These are phyloP conservation scores for Gymnodraco acuticeps DNA, from an alignment of 2,797 vertebrate genomes.

Conservation along the genomic window DNA sequence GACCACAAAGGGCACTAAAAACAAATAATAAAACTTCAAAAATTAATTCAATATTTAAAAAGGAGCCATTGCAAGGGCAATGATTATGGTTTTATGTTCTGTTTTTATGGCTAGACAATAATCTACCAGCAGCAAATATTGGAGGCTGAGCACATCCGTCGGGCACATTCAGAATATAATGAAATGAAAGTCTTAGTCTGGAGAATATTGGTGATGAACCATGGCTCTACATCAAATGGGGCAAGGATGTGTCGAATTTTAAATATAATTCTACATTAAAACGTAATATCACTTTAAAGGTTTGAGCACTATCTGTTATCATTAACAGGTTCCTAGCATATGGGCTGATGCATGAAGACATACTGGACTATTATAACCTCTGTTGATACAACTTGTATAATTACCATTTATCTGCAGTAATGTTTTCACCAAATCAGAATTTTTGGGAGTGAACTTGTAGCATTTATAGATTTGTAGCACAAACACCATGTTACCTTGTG, in stretches of 20 bases:
- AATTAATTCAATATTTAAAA: constrained; percentile 39
- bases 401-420: neutral
- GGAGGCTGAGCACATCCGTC: constrained; percentile 12
- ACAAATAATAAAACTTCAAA: constrained; percentile 31
- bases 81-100: neutral
- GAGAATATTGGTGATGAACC: constrained; percentile 12
- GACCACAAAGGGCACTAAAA: constrained; percentile 23
- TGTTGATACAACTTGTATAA: neutral
- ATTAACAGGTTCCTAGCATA: no score
- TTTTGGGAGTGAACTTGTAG: neutral
- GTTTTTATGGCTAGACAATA: constrained; percentile 7
- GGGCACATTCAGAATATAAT: constrained; percentile 21
- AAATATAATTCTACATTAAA: neutral
- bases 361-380: neutral
- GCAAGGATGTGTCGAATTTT: neutral
- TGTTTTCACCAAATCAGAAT: neutral
- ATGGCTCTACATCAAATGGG: neutral
- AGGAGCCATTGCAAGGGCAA: neutral
- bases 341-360: neutral
- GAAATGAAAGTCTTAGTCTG: constrained; percentile 9
- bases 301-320: neutral
- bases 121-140: constrained; percentile 5
- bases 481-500: neutral
- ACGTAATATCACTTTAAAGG: neutral
- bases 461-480: no score